Base-by-base conservation (phyloP, 2,888 invertebrate species). In the Heliothis peltigera region DNA sequence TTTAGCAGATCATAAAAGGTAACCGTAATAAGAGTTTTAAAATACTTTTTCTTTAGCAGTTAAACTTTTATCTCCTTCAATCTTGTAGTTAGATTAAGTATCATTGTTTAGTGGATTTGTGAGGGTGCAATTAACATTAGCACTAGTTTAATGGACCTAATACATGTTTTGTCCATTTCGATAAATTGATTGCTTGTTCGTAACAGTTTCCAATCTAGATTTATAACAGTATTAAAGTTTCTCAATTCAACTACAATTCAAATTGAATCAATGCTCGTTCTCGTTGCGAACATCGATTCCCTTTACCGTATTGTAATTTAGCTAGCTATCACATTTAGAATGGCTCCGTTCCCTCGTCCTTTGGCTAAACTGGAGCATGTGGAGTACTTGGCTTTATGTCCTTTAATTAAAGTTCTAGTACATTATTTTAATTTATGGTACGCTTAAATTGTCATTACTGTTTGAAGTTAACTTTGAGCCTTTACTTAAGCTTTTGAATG, bases 341-440 rank as follows among this genome's bases (percentile, higher is more conserved):
- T 78, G 83, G 79, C 70, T 70, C 78, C 84, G 65, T 84, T 84
- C 84, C 80, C 84, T 83, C 79, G 84, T 86, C 85, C 84, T 85
- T 85, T 81, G 69, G 66, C 71, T 65, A 75, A 85, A 84, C 75
- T 84, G 73, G 81, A 82, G 70, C 84, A 81, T 81, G 79, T 71
- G 66, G 64, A 73, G 58, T 82, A 77, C 82, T 84, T 79, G 75
- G 77, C 79, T 85, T 84, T 86, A 83, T 80, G 77, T 81, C 74
- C 71, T 67, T 77, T 84, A 85, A 85, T 85, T 63, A 55, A 65
- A 63, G 47, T 65, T 65, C 18, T 32, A 7, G 81, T 80, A 79
- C 74, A 74, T 64, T n/a, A n/a, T n/a, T n/a, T 64, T 71, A 63
- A 71, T 76, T 60, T 60, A 55, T 47, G 25, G 32, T n/a, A 61